Percentiles rank a stretch among this genome's conserved stretches.
phyloP scores from a whole-genome alignment of 2,888 invertebrate genomes.

The Acanthosepion esculentum region DNA sequence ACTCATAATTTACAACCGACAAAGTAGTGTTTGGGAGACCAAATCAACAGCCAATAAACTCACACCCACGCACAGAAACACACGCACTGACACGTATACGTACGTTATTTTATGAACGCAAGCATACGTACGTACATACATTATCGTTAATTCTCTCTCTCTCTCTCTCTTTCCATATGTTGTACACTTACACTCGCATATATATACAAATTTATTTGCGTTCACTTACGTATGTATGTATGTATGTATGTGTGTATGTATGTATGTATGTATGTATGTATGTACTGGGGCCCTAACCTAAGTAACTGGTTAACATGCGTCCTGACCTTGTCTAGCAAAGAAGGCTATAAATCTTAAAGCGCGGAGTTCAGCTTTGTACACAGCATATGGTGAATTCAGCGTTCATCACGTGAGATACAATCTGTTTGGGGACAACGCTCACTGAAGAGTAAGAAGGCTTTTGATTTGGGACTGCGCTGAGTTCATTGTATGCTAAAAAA shows the following conservation, averaged over 20 bases:
- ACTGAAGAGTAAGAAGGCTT: conserved; percentile 10
- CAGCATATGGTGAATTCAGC: not conserved
- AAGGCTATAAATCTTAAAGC: not conserved
- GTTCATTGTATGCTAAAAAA: not conserved
- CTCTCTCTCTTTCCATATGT: too few species aligned
- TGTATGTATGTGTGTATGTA: not conserved
- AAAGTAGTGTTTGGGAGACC: not conserved
- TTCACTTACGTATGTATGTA: too few species aligned
- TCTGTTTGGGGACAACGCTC: conserved; percentile 33
- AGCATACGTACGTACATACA: too few species aligned
- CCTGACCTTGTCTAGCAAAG: conserved; percentile 8
- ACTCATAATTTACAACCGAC: conserved; percentile 4
- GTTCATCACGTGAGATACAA: conserved; percentile 33
- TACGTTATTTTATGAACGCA: not conserved
- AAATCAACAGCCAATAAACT: conserved; percentile 16
- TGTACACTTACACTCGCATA: not conserved
- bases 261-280: not conserved
- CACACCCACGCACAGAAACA: not conserved
- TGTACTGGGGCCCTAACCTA: not conserved
- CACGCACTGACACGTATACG: not conserved
- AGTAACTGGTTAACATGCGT: conserved; percentile 9
- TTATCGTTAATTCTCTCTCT: too few species aligned
- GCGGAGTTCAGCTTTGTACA: not conserved
- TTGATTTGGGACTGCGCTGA: not conserved
- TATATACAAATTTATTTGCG: not conserved